A percentile compares a stretch with the other conserved stretches of the same genome.
phyloP scores from a whole-genome alignment of 2,113 vertebrate genomes.

The Stomatorhinus ivindoensis region DNA sequence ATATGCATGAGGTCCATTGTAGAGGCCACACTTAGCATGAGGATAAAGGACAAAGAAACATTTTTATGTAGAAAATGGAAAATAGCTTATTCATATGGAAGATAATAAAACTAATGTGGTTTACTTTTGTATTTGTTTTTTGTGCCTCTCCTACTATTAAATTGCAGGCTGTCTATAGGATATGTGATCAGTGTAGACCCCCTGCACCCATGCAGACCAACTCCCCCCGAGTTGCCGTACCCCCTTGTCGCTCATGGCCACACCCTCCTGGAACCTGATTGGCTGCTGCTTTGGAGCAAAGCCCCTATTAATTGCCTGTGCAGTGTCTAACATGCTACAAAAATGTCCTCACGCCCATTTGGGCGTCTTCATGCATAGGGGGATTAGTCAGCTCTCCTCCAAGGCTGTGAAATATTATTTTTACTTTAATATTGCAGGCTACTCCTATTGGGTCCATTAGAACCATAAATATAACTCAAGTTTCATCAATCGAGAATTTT shows the following conservation, averaged over 20 bases:
- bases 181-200: neutral
- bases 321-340: neutral
- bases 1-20: conserved; percentile 63
- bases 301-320: neutral
- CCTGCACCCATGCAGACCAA: neutral
- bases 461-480: neutral
- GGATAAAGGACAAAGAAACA: conserved; percentile 53
- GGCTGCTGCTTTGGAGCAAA: neutral
- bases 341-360: neutral
- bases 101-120: conserved; percentile 68
- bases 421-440: neutral
- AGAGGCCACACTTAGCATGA: conserved; percentile 70
- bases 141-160: conserved; percentile 35
- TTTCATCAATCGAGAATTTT: neutral
- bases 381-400: conserved; percentile 14
- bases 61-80: conserved; percentile 35
- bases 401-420: conserved; percentile 1
- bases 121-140: conserved; percentile 55
- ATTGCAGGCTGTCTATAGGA: neutral
- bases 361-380: neutral
- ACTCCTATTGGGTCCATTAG: neutral
- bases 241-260: neutral
- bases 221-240: neutral
- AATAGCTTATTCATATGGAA: conserved; percentile 54
- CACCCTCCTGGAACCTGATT: neutral